Evolutionary conservation across 2,888 invertebrate species (phyloP).

Genomic region (Nowickia ferox): DNA sequence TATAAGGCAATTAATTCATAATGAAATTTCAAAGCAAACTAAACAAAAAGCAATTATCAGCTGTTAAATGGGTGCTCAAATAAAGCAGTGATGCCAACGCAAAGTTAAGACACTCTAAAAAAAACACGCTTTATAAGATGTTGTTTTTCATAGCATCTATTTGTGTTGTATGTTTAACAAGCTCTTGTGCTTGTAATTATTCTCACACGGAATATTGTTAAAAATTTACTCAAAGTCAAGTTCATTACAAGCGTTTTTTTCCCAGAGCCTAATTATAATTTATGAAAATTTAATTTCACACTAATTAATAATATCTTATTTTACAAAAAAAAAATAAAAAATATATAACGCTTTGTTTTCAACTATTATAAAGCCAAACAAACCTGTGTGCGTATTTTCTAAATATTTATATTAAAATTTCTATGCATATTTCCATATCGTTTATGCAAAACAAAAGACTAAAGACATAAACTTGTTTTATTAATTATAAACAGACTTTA

Average conservation of each 20-base stretch:
- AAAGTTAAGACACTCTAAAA: no score
- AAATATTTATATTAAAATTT: not conserved
- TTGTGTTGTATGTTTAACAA: not conserved
- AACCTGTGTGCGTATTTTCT: not conserved
- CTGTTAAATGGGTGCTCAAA: no score
- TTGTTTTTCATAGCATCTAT: not conserved
- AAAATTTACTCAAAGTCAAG: conserved; percentile 45
- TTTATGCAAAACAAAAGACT: conserved; percentile 48
- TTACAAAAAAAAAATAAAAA: not conserved
- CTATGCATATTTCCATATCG: not conserved
- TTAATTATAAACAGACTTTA: not conserved
- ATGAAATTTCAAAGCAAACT: no score
- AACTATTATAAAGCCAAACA: not conserved
- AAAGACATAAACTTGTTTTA: conserved; percentile 35
- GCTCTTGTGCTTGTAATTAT: not conserved
- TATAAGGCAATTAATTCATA: no score
- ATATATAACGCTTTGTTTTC: not conserved
- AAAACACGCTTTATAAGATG: no score
- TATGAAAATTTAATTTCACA: conserved; percentile 47
- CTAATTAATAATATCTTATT: conserved; percentile 50
- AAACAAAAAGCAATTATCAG: no score
- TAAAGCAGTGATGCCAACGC: no score
- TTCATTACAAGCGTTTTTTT: conserved; percentile 25
- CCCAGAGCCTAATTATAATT: conserved; percentile 8
- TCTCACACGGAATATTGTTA: not conserved